Conservation (phyloP, 1,140 invertebrate species). For the Bombus picipes region DNA sequence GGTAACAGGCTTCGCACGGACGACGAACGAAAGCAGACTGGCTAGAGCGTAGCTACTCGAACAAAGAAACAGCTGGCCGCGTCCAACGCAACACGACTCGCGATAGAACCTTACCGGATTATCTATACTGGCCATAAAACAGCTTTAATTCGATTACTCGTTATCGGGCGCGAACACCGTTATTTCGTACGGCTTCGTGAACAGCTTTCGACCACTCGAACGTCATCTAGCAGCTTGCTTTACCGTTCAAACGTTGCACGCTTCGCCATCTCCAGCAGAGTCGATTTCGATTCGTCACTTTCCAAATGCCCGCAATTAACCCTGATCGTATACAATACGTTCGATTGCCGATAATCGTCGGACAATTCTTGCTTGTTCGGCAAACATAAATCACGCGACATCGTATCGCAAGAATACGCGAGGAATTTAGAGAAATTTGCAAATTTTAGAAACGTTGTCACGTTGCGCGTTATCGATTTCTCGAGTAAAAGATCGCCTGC, state of each 20-base stretch:
- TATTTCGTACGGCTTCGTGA: conserved; percentile 57
- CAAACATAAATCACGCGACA: no score
- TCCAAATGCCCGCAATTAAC: no score
- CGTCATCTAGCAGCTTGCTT: not conserved
- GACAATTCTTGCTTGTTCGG: no score
- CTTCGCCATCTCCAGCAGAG: not conserved
- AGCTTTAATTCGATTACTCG: conserved; percentile 67
- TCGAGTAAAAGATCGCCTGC: not conserved
- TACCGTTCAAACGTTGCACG: not conserved
- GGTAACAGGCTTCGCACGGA: not conserved
- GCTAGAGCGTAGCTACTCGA: not conserved
- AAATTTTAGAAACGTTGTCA: no score
- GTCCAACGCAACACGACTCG: not conserved
- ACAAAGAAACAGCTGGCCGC: conserved; percentile 43
- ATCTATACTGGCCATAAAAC: conserved; percentile 36
- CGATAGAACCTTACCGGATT: conserved; percentile 40
- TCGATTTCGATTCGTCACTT: fast-evolving
- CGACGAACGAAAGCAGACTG: not conserved
- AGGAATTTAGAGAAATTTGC: no score
- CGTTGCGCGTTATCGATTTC: not conserved
- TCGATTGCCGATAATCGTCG: no score
- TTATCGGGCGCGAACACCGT: conserved; percentile 55
- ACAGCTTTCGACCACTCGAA: conserved; percentile 16
- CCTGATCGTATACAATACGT: no score
- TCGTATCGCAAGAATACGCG: no score